Percentiles rank a stretch among this genome's conserved stretches.
Evolutionary conservation across 2,113 vertebrate species (phyloP).

Genomic region (Nothocercus julius): DNA sequence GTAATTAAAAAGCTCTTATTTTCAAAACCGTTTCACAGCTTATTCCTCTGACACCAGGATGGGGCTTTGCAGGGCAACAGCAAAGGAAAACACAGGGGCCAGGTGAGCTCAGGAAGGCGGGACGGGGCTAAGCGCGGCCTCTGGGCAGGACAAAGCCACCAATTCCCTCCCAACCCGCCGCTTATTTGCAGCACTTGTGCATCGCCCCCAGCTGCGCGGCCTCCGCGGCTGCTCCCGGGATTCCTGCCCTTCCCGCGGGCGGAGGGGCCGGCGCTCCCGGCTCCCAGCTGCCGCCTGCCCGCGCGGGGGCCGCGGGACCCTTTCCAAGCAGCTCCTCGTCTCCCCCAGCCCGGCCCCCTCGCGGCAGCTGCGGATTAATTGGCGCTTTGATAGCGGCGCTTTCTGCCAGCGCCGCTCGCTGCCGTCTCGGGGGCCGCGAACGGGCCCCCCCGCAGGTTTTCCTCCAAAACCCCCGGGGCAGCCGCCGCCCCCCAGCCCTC

Average conservation of each 20-base stretch:
- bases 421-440: no score
- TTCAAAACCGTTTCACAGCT: slow-evolving; percentile 44
- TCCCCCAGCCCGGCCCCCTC: neutral
- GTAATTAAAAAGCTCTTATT: slow-evolving; percentile 38
- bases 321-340: neutral
- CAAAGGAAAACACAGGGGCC: neutral
- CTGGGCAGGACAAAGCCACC: no score
- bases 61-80: neutral
- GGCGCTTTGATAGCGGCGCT: neutral
- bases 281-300: slow-evolving; percentile 52
- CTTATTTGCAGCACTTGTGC: no score
- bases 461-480: no score
- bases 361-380: slow-evolving; percentile 61
- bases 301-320: neutral
- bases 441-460: no score
- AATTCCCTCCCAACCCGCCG: no score
- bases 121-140: no score
- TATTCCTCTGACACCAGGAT: neutral
- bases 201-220: neutral
- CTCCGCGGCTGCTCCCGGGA: neutral
- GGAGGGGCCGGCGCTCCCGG: neutral
- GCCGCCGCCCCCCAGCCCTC: no score
- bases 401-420: neutral
- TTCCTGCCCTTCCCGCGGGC: rapidly evolving
- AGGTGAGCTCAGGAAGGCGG: no score